Conservation (phyloP, 2,888 invertebrate species). For the Campoletis raptor region DNA sequence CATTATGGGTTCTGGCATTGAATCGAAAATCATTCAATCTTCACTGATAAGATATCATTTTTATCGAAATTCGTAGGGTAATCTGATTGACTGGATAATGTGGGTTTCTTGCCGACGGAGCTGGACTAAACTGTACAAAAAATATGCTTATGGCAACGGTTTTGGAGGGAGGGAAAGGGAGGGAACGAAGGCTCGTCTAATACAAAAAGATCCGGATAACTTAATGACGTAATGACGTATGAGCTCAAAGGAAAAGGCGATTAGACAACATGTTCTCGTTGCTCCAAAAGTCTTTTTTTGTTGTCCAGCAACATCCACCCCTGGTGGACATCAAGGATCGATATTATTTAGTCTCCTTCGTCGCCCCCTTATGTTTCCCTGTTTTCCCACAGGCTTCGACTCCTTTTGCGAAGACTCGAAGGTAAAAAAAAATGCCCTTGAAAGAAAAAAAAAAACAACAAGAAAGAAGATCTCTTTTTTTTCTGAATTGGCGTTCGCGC, state of each 20-base stretch:
- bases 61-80: background rate
- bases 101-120: background rate
- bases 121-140: background rate
- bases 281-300: background rate
- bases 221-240: constrained; percentile 32
- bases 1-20: background rate
- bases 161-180: background rate
- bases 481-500: constrained; percentile 55
- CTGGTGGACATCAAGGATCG: constrained; percentile 47
- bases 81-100: background rate
- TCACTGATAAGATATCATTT: background rate
- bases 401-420: constrained; percentile 31
- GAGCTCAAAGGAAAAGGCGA: background rate
- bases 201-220: background rate
- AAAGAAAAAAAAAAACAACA: constrained; percentile 10
- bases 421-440: constrained; percentile 17
- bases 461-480: constrained; percentile 32
- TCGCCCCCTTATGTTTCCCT: constrained; percentile 2
- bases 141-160: background rate
- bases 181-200: background rate
- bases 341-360: constrained; percentile 31
- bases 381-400: constrained; percentile 29
- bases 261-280: background rate
- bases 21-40: background rate
- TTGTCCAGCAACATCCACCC: background rate